phyloP scores from a whole-genome alignment of 37 sponge, comb jelly and placozoan genomes.

The Beroe ovata region DNA sequence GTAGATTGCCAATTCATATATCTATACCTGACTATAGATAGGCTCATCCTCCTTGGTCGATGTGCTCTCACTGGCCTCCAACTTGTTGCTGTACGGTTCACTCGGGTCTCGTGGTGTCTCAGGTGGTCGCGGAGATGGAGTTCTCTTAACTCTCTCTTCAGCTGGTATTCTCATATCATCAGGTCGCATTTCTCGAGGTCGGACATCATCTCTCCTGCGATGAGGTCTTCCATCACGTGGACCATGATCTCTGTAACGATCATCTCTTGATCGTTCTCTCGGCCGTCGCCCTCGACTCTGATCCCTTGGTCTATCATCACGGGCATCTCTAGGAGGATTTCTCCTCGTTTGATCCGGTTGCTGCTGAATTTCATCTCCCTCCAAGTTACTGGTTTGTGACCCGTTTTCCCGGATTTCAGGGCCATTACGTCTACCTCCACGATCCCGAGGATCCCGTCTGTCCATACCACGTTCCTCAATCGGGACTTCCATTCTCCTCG shows the following conservation, averaged over 20 bases:
- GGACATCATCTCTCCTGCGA: background rate
- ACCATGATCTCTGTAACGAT: constrained; percentile 10
- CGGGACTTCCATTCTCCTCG: background rate
- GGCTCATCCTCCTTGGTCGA: background rate
- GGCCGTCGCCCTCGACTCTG: background rate
- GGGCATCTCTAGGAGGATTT: background rate
- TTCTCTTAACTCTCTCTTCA: background rate
- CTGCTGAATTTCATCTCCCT: too few relatives aligned
- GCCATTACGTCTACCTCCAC: too few relatives aligned
- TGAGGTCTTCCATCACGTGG: background rate
- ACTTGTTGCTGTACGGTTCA: background rate
- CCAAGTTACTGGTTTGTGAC: too few relatives aligned
- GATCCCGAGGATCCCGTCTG: too few relatives aligned
- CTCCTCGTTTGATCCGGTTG: background rate
- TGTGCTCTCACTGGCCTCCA: background rate
- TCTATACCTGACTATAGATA: background rate
- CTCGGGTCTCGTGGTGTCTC: background rate
- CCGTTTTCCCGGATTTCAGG: too few relatives aligned
- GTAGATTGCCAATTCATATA: too few relatives aligned
- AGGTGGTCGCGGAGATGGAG: background rate
- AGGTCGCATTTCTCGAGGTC: background rate
- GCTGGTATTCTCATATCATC: background rate
- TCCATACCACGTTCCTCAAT: too few relatives aligned
- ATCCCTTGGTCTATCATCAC: background rate
- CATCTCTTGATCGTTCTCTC: background rate